These are phyloP conservation scores for Phalacrocorax brasilianus DNA, from an alignment of 2,113 vertebrate genomes.

Conservation along the genomic window DNA sequence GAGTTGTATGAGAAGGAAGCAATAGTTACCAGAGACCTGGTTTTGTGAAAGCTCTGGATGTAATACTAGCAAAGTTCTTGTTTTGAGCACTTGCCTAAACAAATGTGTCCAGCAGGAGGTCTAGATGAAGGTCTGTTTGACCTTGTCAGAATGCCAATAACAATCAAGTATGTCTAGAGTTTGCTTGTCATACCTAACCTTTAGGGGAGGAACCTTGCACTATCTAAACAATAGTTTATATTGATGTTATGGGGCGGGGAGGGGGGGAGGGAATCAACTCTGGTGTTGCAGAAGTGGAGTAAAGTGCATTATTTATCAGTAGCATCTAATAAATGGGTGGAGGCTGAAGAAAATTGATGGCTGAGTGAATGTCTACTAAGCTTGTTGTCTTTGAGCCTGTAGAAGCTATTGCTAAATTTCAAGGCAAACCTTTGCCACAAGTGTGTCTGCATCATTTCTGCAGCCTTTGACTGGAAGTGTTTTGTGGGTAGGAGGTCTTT, in stretches of 20 bases:
- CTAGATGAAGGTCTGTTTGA: neutral
- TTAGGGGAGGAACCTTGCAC: neutral
- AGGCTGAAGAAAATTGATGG: neutral
- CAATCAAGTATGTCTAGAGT: neutral
- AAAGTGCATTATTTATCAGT: neutral
- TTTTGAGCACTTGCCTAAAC: neutral
- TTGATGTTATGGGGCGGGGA: neutral
- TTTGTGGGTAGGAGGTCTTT: neutral
- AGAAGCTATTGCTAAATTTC: neutral
- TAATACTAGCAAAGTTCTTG: neutral
- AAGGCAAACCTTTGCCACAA: neutral
- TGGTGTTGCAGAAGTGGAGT: neutral
- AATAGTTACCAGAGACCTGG: neutral
- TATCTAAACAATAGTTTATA: neutral
- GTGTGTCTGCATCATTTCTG: neutral
- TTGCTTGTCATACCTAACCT: neutral
- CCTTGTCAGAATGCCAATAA: neutral
- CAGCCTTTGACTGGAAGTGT: neutral
- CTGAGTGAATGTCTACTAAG: neutral
- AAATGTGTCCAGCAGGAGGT: neutral
- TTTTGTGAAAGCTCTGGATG: neutral
- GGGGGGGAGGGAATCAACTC: accelerated
- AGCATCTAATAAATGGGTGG: neutral
- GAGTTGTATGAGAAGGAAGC: neutral
- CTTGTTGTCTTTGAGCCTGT: neutral